A percentile compares a stretch with the other conserved stretches of the same genome.
Conservation (phyloP, 2,797 vertebrate species). For the Uromys caudimaculatus region DNA sequence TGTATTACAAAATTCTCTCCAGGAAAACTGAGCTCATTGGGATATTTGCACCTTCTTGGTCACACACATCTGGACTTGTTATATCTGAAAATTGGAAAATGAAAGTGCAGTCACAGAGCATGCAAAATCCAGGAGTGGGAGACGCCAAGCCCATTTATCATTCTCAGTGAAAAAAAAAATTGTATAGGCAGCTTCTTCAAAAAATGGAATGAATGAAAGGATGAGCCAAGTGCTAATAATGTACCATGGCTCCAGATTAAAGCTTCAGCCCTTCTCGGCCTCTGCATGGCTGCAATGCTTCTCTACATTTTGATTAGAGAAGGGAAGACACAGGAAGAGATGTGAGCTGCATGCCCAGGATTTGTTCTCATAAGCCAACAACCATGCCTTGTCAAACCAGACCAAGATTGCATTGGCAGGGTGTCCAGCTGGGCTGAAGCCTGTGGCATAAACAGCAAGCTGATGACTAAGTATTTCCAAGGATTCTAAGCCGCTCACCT, state of each 20-base stretch:
- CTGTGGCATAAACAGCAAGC: not conserved
- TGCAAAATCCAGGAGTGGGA: constrained; percentile 56
- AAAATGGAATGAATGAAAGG: constrained; percentile 71
- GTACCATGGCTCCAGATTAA: constrained; percentile 30
- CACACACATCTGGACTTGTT: constrained; percentile 76
- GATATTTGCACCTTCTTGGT: constrained; percentile 56
- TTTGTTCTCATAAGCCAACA: constrained; percentile 30
- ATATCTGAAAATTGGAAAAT: constrained; percentile 78
- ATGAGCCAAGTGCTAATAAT: constrained; percentile 67
- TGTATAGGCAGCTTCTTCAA: constrained; percentile 8
- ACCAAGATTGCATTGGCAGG: not conserved
- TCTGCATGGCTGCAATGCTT: constrained; percentile 52
- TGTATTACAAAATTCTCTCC: constrained; percentile 41
- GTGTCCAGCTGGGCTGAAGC: not conserved
- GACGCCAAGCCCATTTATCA: constrained; percentile 69
- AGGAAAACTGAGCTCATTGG: constrained; percentile 66
- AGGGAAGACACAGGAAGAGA: constrained; percentile 44
- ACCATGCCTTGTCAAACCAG: not conserved
- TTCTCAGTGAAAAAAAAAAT: constrained; percentile 59
- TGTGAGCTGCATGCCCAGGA: not conserved
- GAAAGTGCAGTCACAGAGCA: constrained; percentile 63
- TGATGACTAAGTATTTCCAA: not conserved
- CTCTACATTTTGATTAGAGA: constrained; percentile 68
- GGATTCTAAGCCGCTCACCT: not conserved
- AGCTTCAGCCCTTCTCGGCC: constrained; percentile 56